Conservation (phyloP, 1,140 invertebrate species). For the Plodia interpunctella region DNA sequence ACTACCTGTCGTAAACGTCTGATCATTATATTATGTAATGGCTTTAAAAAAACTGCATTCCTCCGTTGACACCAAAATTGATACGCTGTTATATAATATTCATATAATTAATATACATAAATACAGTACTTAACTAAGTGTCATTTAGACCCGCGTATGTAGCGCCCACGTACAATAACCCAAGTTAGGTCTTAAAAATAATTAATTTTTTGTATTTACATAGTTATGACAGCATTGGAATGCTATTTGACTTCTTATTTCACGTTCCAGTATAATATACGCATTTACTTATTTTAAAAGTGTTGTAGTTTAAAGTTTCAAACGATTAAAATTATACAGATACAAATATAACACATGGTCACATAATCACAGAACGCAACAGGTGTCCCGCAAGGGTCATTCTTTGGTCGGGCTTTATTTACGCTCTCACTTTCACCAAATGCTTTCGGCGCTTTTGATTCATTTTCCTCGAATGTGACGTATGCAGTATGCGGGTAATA, state of each 20-base stretch:
- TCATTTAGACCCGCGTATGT: no score
- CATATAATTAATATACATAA: background rate
- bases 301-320: no score
- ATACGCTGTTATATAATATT: background rate
- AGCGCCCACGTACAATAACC: no score
- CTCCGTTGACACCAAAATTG: conserved; percentile 3
- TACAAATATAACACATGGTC: background rate
- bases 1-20: conserved; percentile 12
- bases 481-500: conserved; percentile 1
- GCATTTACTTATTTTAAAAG: no score
- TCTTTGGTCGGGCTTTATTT: conserved; percentile 40
- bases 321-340: no score
- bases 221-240: background rate
- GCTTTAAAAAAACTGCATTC: conserved; percentile 23
- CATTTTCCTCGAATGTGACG: conserved; percentile 20
- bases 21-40: conserved; percentile 21
- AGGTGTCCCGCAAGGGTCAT: conserved; percentile 44
- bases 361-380: conserved; percentile 18
- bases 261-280: background rate
- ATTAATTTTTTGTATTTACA: no score
- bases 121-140: background rate
- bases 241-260: background rate
- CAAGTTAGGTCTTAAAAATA: no score
- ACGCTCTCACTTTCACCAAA: conserved; percentile 58
- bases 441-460: conserved; percentile 24